Base-by-base conservation (phyloP, 2,113 vertebrate genomes). In the Gymnocephalus cernua region DNA sequence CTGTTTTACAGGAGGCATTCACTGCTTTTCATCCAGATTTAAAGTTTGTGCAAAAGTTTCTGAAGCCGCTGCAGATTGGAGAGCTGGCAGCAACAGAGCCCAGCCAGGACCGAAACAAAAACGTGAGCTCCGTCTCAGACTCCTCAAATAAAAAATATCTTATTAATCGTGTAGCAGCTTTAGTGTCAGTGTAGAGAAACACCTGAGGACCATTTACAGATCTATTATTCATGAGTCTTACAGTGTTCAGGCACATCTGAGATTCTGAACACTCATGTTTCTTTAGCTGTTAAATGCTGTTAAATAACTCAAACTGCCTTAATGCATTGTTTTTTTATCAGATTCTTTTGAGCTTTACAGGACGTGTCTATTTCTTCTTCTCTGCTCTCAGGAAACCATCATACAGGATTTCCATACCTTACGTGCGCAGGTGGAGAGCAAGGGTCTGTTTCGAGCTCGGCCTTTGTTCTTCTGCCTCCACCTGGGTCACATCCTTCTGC, bases 51-150 rank as follows among this genome's bases (percentile, higher is more conserved):
- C 85, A 94, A 45, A 99, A 97, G 93, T 99, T 97, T 92, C 82
- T 99, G 90, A 99, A 97, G 94, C 97, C 98, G 0, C 86, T 99
- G 79, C 93, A 96, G 78, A 92, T 99, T 0, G 98, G 98, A 29
- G 97, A 99, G 88, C 94, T 99, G 35, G 96, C 95, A 15, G 93
- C 95, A 0, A 94, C 96, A 4, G 97, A 99, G 73, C 97, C 98
- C 12, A 97, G 95, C 88, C 96, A 97, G 44, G 98, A 99, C 85
- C 90, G 89, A 0, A 91, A 93, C 68, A 99, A 99, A 93, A 98
- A 96, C 0, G 98, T 99, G 89, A 96, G 96, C 88, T 23, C 32
- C 1, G 25, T 35, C 15, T 70, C n/a, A 16, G 13, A 53, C 56
- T 45, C 47, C 53, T 80, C 4, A 47, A 9, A 68, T 44, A 13